phyloP scores from a whole-genome alignment of 2,113 vertebrate genomes.

The Ceuthmochares aereus region DNA sequence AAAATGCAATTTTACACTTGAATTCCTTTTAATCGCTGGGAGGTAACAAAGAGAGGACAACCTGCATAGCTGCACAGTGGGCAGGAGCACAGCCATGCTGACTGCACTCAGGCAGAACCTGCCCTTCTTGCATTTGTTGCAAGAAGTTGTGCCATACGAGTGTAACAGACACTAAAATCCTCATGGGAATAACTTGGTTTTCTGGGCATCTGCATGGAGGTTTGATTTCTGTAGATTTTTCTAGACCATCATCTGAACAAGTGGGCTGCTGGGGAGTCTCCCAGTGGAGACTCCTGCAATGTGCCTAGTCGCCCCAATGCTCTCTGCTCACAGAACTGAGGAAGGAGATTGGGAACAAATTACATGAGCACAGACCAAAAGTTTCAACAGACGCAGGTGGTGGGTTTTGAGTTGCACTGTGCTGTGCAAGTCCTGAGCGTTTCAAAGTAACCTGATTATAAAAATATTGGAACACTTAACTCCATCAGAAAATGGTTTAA shows the following conservation, averaged over 20 bases:
- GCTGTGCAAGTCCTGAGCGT: neutral
- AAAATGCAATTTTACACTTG: neutral
- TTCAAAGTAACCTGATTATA: neutral
- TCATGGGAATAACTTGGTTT: neutral
- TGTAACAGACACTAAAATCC: neutral
- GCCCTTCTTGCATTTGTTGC: neutral
- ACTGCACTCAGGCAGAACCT: neutral
- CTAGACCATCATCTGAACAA: neutral
- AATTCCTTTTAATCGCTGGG: neutral
- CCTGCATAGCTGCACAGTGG: accelerated
- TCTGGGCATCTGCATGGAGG: neutral
- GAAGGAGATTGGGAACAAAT: neutral
- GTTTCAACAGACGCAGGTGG: neutral
- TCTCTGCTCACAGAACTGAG: neutral
- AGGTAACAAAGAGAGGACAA: neutral
- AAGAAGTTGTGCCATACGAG: too few relatives aligned
- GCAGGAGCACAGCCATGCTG: accelerated
- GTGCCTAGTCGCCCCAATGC: neutral
- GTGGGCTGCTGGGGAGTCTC: neutral
- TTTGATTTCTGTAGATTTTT: neutral
- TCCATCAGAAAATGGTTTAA: neutral
- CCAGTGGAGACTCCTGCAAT: neutral
- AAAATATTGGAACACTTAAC: neutral
- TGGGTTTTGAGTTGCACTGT: neutral
- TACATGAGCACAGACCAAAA: accelerated